Evolutionary conservation across 2,797 vertebrate genomes (phyloP), one percentile per base, ranked within the genome.

Genomic region (Pogoniulus pusillus): DNA sequence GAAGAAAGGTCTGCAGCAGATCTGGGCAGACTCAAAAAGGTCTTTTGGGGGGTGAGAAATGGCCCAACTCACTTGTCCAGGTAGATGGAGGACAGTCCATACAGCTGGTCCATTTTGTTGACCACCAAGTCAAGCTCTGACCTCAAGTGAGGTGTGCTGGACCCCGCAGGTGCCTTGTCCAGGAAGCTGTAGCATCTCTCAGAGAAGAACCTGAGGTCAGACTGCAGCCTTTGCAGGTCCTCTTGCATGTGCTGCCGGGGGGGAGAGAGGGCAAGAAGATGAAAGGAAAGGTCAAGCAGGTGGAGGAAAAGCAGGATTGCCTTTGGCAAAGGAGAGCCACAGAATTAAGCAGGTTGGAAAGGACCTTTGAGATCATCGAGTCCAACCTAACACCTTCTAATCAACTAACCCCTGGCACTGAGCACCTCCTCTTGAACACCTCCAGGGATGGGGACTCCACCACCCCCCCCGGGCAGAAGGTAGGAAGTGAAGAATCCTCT

Each of bases 111-210:
- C 79, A 98, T 98, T 95, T 98, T 98, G 81, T 98, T 98, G 58
- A 99, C 98, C 23, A 98, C 95, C 55, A 98, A 92, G 89, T 96
- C 98, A 32, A 99, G 98, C 57, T 99, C 98, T 2, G 98, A 98
- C 2, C 98, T 98, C 43, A 99, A 94, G 32, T 93, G 95, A 10
- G 98, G 98, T 0, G 98, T 95, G 68, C 98, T 98, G 81, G 98
- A 97, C 11, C 98, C 98, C 0, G 97, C 94, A 0, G 98, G 98
- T 37, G 98, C 99, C 91, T 98, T 98, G 88, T 98, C 95, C 8
- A 99, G 98, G 96, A 99, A 99, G 85, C 82, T 95, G 79, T 96
- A 97, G 57, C 99, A 99, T 76, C 98, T 98, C 23, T 98, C 96
- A 0, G 98, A 99, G 76, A 99, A 69, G 2, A 97, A 93, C 1